Evolutionary conservation across 2,888 invertebrate species (phyloP).

Genomic region (Agonopterix subpropinquella): DNA sequence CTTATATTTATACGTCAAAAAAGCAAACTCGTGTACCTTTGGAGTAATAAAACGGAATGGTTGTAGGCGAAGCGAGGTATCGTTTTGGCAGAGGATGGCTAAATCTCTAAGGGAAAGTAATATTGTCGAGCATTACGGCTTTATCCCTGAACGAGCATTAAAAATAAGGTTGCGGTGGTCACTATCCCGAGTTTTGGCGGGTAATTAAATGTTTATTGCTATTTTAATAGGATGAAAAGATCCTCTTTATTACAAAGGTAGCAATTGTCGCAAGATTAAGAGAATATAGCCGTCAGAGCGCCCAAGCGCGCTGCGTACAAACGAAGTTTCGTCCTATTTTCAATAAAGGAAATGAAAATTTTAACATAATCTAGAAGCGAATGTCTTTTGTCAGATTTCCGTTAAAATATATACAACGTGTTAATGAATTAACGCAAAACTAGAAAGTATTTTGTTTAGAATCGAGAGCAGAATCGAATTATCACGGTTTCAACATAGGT

Average conservation of each 20-base stretch:
- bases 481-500: no score
- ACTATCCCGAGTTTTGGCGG: conserved; percentile 24
- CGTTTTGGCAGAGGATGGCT: conserved; percentile 41
- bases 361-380: no score
- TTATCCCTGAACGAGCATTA: conserved; percentile 41
- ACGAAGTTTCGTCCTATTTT: no score
- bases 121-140: conserved; percentile 45
- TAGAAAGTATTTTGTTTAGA: no score
- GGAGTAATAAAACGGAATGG: conserved; percentile 60
- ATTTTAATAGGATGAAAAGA: conserved; percentile 4
- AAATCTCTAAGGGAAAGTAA: conserved; percentile 48
- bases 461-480: no score
- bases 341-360: no score
- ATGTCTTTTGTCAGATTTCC: no score
- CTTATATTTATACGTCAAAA: conserved; percentile 54
- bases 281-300: no score
- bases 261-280: no score
- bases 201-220: conserved; percentile 25
- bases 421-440: no score
- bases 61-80: conserved; percentile 37
- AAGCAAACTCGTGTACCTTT: conserved; percentile 60
- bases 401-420: no score
- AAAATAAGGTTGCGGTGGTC: conserved; percentile 40
- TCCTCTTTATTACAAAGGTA: conserved; percentile 11
- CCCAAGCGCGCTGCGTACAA: no score